Percentiles rank a stretch among this genome's conserved stretches.
phyloP scores from a whole-genome alignment of 2,888 invertebrate genomes.

The Alsophila aescularia region DNA sequence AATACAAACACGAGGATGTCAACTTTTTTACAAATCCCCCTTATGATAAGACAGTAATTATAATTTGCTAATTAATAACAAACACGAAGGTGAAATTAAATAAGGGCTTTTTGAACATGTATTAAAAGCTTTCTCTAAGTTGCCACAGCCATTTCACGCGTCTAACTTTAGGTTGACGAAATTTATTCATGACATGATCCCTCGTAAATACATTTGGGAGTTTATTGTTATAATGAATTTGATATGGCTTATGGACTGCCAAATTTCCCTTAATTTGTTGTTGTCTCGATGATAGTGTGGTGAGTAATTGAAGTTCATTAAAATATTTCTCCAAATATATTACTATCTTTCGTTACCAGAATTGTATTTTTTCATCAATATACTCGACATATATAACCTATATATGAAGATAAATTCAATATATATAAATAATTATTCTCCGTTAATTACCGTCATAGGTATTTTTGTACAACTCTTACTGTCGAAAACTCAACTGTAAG shows the following conservation, averaged over 20 bases:
- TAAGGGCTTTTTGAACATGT: constrained; percentile 29
- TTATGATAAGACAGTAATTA: constrained; percentile 1
- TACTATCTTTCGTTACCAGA: too few species aligned
- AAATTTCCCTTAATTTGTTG: constrained; percentile 61
- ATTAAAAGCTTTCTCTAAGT: constrained; percentile 69
- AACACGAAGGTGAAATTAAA: constrained; percentile 22
- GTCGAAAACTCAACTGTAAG: too few species aligned
- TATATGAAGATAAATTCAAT: too few species aligned
- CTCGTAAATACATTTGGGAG: constrained; percentile 82
- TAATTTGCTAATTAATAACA: constrained; percentile 4
- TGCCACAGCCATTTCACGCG: constrained; percentile 74
- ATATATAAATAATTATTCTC: too few species aligned
- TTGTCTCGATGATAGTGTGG: constrained; percentile 42
- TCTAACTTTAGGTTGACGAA: constrained; percentile 78
- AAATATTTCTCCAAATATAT: too few species aligned
- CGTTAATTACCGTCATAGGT: too few species aligned
- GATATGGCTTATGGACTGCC: constrained; percentile 77
- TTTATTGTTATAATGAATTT: constrained; percentile 83
- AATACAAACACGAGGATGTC: too few species aligned
- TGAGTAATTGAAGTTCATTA: background rate
- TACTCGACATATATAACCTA: too few species aligned
- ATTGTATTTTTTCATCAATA: too few species aligned
- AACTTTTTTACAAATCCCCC: background rate
- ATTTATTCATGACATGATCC: constrained; percentile 83
- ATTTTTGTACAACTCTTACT: too few species aligned